Percentiles rank a stretch among this genome's conserved stretches.
Evolutionary conservation across 2,113 vertebrate species (phyloP).

Genomic region (Podarcis cretensis): DNA sequence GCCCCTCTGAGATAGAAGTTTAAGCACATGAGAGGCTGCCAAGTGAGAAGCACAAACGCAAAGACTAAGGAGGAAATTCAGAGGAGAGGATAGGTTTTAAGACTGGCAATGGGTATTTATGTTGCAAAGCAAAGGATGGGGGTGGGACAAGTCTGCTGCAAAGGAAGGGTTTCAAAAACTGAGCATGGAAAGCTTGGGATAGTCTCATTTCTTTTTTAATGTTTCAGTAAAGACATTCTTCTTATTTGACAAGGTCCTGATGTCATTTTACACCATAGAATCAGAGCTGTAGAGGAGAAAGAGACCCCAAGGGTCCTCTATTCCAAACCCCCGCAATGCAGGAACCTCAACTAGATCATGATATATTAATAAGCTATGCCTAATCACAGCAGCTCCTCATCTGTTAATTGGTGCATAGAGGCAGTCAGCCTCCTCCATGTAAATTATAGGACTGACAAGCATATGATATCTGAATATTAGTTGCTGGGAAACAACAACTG

Average conservation of each 20-base stretch:
- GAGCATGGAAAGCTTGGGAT: neutral
- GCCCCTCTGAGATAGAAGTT: neutral
- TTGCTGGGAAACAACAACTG: neutral
- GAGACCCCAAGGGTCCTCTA: no score
- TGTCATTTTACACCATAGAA: neutral
- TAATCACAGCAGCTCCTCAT: neutral
- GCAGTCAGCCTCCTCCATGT: neutral
- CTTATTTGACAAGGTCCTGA: neutral
- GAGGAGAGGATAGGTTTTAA: neutral
- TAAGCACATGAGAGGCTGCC: neutral
- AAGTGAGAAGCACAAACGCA: neutral
- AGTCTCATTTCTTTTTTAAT: neutral
- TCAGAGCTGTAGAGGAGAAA: no score
- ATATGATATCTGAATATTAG: neutral
- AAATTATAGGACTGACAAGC: neutral
- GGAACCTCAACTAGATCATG: neutral
- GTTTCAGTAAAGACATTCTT: no score
- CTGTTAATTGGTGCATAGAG: neutral
- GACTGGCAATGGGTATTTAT: neutral
- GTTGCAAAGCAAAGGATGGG: neutral
- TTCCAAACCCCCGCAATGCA: no score
- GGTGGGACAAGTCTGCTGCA: neutral
- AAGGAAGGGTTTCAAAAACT: neutral
- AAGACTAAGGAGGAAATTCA: neutral
- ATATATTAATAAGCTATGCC: neutral